Base-by-base conservation (phyloP, 1,140 invertebrate genomes). In the Achroia grisella region DNA sequence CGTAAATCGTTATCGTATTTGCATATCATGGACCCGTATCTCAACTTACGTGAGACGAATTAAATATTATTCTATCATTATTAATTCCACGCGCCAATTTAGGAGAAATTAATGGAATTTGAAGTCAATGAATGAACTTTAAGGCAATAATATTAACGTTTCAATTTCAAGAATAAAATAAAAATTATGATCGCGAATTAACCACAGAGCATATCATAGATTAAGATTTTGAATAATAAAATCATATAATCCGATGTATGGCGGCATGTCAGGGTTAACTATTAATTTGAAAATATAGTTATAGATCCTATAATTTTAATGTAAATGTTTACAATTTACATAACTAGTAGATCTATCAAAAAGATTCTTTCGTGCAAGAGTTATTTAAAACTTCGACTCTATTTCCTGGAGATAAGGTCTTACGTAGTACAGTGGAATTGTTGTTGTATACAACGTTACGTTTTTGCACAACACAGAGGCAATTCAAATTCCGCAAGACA, bases 251-350 rank as follows among this genome's bases (percentile, higher is more conserved):
- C 39, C 17, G 2, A 40, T 12, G n/a, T 27, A 10, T 6, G 27
- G 39, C 39, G 27, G 23, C n/a, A 13, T n/a, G 17, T 15, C 29
- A n/a, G 13, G 39, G 12, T 12, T 11, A 14, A 30, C 17, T 27
- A 29, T 39, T n/a, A 23, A 6, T 6, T 40, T 30, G 23, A 15
- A 29, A 28, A 40, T 6, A 6, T 23, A 23, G 17, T n/a, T n/a
- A 39, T 39, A 40, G 13, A 29, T 40, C 29, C 27, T 40, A 40
- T 40, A 40, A 40, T 40, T 40, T 30, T 23, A 40, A 40, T 40
- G 39, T 29, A 29, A 40, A 40, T 40, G 11, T 13, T 30, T 8
- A 6, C 12, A 13, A 40, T 40, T 40, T 40, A 13, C 23, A 40
- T 40, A 23, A 23, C 11, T 8, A 39, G 28, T 27, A 15, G 37